Conservation (phyloP, 2,888 invertebrate genomes). For the Apoda limacodes region DNA sequence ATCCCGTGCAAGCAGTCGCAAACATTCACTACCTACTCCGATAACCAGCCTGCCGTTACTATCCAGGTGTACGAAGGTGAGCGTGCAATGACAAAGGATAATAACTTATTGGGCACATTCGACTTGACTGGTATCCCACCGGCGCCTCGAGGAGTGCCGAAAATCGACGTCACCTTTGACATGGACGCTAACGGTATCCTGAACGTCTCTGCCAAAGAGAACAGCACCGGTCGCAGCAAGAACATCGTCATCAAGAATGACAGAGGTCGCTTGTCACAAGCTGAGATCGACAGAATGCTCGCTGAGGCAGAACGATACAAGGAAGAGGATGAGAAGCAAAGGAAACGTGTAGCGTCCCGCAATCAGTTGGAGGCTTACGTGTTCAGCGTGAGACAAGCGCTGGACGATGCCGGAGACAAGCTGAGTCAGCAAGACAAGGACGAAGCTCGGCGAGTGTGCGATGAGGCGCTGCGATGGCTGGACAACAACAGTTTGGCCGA, state of each 20-base stretch:
- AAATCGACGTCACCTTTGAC: constrained; percentile 73
- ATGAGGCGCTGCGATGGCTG: constrained; percentile 72
- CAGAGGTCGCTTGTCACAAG: too few species aligned
- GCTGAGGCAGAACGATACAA: too few species aligned
- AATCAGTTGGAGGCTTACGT: constrained; percentile 80
- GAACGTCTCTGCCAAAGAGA: constrained; percentile 77
- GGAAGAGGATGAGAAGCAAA: too few species aligned
- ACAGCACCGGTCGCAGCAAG: constrained; percentile 67
- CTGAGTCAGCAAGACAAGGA: constrained; percentile 74
- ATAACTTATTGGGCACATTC: too few species aligned
- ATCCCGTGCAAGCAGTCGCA: constrained; percentile 74
- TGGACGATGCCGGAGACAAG: constrained; percentile 74
- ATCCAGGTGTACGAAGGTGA: constrained; percentile 76
- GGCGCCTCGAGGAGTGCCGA: constrained; percentile 67
- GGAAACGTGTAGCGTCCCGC: constrained; percentile 76
- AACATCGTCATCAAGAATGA: constrained; percentile 80
- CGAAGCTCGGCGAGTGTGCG: constrained; percentile 39
- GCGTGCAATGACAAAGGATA: too few species aligned
- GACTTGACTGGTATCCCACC: constrained; percentile 75
- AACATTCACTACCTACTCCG: constrained; percentile 77
- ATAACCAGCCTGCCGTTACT: constrained; percentile 77
- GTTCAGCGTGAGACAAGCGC: too few species aligned
- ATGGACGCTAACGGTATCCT: constrained; percentile 75
- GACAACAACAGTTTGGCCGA: constrained; percentile 71
- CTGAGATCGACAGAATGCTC: too few species aligned